Conservation (phyloP, 2,113 vertebrate genomes). For the Cygnus buccinator region DNA sequence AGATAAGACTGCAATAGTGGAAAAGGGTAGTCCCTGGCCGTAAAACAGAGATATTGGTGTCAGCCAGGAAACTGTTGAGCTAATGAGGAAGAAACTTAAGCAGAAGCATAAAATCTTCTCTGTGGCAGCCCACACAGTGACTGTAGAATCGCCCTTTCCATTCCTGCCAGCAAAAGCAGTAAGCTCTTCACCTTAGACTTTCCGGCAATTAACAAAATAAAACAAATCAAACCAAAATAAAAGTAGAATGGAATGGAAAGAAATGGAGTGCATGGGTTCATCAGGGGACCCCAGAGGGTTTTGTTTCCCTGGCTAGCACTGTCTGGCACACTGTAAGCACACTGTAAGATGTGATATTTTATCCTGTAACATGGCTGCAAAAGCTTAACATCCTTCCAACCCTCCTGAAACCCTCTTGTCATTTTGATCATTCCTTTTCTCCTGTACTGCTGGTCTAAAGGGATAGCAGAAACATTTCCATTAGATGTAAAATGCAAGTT, state of each 20-base stretch:
- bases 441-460: background rate
- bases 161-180: background rate
- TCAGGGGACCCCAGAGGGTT: background rate
- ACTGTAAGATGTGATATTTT: background rate
- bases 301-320: background rate
- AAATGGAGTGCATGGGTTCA: background rate
- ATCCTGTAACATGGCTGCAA: background rate
- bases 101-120: conserved; percentile 1
- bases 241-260: background rate
- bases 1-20: background rate
- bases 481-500: background rate
- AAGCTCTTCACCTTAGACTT: background rate
- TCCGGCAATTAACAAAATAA: background rate
- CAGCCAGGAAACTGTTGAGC: background rate
- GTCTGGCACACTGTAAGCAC: rapidly evolving
- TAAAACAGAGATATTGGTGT: background rate
- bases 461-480: background rate
- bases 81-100: conserved; percentile 34
- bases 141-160: background rate
- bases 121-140: background rate
- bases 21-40: background rate
- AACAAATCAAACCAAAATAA: background rate
- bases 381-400: rapidly evolving
- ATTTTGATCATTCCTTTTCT: background rate
- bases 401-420: background rate